Percentiles rank a stretch among this genome's conserved stretches.
These are phyloP conservation scores for Amphiduros pacificus DNA, from an alignment of 2,888 invertebrate species.

Conservation along the genomic window DNA sequence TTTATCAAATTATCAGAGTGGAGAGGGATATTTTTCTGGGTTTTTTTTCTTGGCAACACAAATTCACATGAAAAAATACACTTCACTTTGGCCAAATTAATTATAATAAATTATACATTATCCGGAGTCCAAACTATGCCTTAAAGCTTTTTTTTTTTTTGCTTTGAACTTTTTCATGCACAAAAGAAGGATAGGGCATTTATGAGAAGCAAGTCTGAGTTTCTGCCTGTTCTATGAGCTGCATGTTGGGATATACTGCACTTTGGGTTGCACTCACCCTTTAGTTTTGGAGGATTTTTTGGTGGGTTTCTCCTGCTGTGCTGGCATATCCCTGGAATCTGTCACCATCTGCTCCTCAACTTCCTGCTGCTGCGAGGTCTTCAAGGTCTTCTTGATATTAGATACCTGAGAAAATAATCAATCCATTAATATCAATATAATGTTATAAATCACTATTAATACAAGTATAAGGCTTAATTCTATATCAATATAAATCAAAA, in stretches of 20 bases:
- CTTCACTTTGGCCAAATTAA: too few relatives aligned
- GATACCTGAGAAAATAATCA: slow-evolving; percentile 67
- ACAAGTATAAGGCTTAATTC: too few relatives aligned
- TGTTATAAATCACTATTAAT: too few relatives aligned
- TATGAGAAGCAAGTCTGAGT: background rate
- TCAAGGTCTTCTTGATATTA: slow-evolving; percentile 85
- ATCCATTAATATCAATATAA: too few relatives aligned
- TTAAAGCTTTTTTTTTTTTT: background rate
- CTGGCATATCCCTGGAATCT: slow-evolving; percentile 68
- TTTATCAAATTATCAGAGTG: too few relatives aligned
- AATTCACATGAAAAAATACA: too few relatives aligned
- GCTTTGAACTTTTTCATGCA: background rate
- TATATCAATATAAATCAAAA: too few relatives aligned
- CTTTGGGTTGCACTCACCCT: slow-evolving; percentile 57
- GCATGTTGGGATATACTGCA: background rate
- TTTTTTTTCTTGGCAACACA: too few relatives aligned
- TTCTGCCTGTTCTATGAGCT: background rate
- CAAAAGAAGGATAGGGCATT: too few relatives aligned
- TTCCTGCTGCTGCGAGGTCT: slow-evolving; percentile 70
- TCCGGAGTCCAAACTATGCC: background rate
- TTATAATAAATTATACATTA: background rate
- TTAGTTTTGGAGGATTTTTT: slow-evolving; percentile 70
- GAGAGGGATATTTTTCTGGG: too few relatives aligned
- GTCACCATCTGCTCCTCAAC: slow-evolving; percentile 84
- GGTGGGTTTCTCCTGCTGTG: slow-evolving; percentile 65